phyloP scores from a whole-genome alignment of 2,113 vertebrate species.

The Formicarius rufipectus region DNA sequence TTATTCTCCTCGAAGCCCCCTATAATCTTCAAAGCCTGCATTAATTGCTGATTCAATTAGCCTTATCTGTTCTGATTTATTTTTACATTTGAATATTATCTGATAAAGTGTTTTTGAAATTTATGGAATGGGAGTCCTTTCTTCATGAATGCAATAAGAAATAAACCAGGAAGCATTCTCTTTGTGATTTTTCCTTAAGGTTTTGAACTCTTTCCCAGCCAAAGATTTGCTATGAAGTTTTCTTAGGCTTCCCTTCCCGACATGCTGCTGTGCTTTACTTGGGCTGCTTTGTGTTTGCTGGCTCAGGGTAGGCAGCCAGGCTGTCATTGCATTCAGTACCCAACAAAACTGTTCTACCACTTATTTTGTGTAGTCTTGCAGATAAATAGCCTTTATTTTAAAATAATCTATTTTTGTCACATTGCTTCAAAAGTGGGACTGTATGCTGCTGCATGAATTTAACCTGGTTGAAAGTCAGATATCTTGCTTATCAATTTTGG shows the following conservation, averaged over 20 bases:
- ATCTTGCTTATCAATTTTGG: neutral
- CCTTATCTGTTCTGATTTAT: neutral
- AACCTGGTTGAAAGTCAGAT: neutral
- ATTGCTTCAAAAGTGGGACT: neutral
- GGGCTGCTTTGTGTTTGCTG: neutral
- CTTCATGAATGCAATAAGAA: neutral
- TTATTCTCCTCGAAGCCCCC: neutral
- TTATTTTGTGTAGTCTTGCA: neutral
- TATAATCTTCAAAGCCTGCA: neutral
- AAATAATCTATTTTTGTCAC: neutral
- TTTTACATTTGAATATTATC: neutral
- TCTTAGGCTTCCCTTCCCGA: neutral
- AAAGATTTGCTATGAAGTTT: neutral
- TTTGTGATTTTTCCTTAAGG: neutral
- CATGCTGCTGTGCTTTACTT: neutral
- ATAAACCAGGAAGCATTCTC: neutral
- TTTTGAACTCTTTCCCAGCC: neutral
- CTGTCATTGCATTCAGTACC: neutral
- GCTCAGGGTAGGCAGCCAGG: neutral
- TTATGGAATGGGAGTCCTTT: neutral
- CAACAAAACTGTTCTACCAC: neutral
- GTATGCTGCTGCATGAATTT: neutral
- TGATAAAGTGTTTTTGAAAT: neutral
- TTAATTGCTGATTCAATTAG: neutral
- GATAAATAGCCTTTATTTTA: neutral